Conservation (phyloP, 2,797 vertebrate species). For the Myotis planiceps region DNA sequence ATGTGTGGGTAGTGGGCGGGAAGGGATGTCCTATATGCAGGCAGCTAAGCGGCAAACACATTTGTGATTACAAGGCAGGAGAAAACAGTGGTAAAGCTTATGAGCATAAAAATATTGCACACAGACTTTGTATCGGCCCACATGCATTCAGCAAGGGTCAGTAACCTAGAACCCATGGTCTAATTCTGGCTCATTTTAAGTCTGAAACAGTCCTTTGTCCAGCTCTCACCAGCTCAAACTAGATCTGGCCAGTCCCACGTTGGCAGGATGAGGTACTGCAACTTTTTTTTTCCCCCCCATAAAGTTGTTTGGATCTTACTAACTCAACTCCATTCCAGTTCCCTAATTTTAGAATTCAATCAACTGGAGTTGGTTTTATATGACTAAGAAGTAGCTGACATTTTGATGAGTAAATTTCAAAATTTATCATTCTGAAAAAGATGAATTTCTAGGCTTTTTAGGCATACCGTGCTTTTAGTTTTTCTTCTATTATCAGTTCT, state of each 20-base stretch:
- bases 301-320: neutral
- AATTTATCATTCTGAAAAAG: conserved; percentile 5
- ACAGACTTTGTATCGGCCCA: neutral
- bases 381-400: neutral
- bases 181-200: conserved; percentile 3
- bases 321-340: neutral
- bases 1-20: conserved; percentile 9
- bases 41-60: conserved; percentile 36
- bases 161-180: neutral
- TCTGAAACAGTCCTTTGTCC: neutral
- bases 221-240: neutral
- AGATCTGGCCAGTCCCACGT: neutral
- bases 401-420: conserved; percentile 21
- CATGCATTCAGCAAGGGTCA: neutral
- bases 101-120: neutral
- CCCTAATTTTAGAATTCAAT: conserved; percentile 43
- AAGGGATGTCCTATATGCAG: conserved; percentile 34
- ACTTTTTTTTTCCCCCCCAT: neutral
- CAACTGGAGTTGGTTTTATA: neutral
- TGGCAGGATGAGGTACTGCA: neutral
- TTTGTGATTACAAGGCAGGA: neutral
- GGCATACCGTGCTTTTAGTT: neutral
- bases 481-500: neutral
- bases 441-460: neutral
- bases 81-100: neutral